These are phyloP conservation scores for Acrocephalus arundinaceus DNA, from an alignment of 2,113 vertebrate species.

Conservation along the genomic window DNA sequence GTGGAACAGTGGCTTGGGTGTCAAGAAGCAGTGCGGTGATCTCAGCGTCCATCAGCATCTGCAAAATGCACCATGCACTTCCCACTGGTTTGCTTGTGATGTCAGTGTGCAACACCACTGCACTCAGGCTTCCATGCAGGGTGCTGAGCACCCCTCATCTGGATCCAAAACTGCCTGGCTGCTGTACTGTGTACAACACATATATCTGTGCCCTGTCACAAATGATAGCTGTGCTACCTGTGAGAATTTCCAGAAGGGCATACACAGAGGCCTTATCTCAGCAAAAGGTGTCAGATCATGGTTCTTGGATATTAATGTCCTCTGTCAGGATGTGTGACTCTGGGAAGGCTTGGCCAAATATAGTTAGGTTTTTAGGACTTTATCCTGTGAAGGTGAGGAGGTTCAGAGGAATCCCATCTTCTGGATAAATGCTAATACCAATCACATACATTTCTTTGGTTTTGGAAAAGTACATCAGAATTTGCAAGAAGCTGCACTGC, in stretches of 20 bases:
- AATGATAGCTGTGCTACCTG: not conserved
- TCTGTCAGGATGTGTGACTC: not conserved
- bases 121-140: not conserved
- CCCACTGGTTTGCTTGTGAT: not conserved
- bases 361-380: not conserved
- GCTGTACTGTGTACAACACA: rapidly evolving
- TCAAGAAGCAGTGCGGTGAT: not conserved
- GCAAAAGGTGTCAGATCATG: not conserved
- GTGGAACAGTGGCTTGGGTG: not conserved
- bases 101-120: rapidly evolving
- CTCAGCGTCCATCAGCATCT: not conserved
- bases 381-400: not conserved
- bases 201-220: not conserved
- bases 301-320: not conserved
- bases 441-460: not conserved
- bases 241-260: not conserved
- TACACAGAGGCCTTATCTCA: not conserved
- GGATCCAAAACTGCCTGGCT: not conserved
- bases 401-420: not conserved
- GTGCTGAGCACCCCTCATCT: not conserved
- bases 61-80: not conserved
- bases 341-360: not conserved
- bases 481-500: not conserved
- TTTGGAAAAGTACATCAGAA: not conserved
- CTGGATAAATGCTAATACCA: not conserved